Evolutionary conservation across 2,797 vertebrate genomes (phyloP).

Genomic region (Sebastes kiyomatsui): DNA sequence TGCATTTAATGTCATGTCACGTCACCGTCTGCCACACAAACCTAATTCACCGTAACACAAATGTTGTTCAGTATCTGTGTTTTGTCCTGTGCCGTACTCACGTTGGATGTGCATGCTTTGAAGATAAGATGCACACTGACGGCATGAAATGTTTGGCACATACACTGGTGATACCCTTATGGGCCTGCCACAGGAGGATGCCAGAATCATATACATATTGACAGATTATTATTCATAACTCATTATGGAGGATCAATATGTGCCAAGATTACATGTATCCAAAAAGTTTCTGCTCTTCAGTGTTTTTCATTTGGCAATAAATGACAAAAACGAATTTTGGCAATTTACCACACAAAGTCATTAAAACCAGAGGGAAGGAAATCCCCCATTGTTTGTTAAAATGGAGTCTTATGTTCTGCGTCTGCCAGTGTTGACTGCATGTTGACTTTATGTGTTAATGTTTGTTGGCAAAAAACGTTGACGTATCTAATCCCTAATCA

Average conservation of each 20-base stretch:
- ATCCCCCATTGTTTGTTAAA: background rate
- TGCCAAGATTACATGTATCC: slow-evolving; percentile 4
- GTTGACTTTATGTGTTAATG: slow-evolving; percentile 23
- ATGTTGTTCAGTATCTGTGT: slow-evolving; percentile 13
- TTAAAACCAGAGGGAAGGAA: background rate
- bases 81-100: slow-evolving; percentile 18
- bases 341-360: slow-evolving; percentile 4
- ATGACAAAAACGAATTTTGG: background rate
- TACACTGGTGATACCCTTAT: slow-evolving; percentile 6
- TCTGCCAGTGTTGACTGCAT: slow-evolving; percentile 4
- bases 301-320: slow-evolving; percentile 9
- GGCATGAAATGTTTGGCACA: slow-evolving; percentile 18
- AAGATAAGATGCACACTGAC: slow-evolving; percentile 18
- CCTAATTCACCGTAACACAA: slow-evolving; percentile 33
- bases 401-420: background rate
- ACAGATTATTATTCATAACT: background rate
- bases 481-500: slow-evolving; percentile 10
- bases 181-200: background rate
- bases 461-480: slow-evolving; percentile 13
- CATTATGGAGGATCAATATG: slow-evolving; percentile 3
- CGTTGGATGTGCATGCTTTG: slow-evolving; percentile 24
- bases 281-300: background rate
- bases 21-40: slow-evolving; percentile 19
- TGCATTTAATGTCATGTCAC: slow-evolving; percentile 15
- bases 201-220: background rate